These are phyloP conservation scores for Hyla sarda DNA, from an alignment of 2,113 vertebrate genomes.

Conservation along the genomic window DNA sequence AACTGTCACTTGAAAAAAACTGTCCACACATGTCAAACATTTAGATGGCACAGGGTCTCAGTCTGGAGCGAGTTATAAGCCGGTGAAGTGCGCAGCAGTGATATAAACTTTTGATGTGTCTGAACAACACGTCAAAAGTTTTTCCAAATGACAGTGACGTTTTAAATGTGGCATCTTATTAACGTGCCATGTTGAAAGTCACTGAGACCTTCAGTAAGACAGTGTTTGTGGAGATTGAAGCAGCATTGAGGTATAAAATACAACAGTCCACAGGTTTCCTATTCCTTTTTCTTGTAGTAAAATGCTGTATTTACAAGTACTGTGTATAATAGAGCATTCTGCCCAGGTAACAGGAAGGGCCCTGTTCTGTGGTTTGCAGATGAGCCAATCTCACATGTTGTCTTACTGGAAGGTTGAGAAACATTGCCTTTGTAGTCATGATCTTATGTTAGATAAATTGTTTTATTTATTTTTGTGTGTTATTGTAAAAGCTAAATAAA, in stretches of 20 bases:
- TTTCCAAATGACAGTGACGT: not conserved
- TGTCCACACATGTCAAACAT: too few relatives aligned
- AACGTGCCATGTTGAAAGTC: too few relatives aligned
- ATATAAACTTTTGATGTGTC: too few relatives aligned
- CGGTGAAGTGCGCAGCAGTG: too few relatives aligned
- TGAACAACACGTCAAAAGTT: too few relatives aligned
- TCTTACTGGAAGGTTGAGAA: not conserved
- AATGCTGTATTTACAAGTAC: not conserved
- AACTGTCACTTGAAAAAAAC: too few relatives aligned
- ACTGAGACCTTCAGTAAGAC: too few relatives aligned
- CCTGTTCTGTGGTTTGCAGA: not conserved
- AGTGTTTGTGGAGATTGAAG: too few relatives aligned
- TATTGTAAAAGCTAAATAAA: not conserved
- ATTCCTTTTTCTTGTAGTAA: not conserved
- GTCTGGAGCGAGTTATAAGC: too few relatives aligned
- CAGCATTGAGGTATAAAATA: not conserved
- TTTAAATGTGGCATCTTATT: too few relatives aligned
- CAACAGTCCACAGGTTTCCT: not conserved
- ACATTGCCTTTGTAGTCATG: not conserved
- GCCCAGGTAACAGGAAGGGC: constrained; percentile 9
- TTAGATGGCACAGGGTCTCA: too few relatives aligned
- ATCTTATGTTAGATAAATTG: not conserved
- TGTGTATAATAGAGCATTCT: not conserved
- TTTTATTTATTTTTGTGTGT: not conserved
- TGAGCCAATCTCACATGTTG: not conserved